These are phyloP conservation scores for Crax fasciolata DNA, from an alignment of 2,797 vertebrate genomes.

Conservation along the genomic window DNA sequence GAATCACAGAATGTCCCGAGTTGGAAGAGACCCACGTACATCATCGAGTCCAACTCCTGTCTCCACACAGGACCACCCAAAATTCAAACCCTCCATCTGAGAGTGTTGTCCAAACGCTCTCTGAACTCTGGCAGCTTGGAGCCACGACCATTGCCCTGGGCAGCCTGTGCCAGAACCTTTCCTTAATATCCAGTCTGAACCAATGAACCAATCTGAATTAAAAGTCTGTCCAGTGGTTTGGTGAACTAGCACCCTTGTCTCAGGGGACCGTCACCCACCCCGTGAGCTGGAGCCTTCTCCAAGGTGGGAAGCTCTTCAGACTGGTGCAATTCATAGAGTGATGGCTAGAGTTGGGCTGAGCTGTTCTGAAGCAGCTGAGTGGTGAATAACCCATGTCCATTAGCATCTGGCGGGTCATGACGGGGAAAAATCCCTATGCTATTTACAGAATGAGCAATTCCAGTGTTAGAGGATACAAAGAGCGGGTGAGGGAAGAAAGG, in stretches of 20 bases:
- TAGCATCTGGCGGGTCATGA: background rate
- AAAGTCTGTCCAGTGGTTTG: background rate
- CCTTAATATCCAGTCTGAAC: no score
- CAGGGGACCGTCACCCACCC: background rate
- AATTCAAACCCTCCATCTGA: background rate
- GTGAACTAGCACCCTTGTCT: background rate
- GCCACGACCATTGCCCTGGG: no score
- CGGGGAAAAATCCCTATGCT: no score
- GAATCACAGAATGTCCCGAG: background rate
- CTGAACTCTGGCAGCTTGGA: no score
- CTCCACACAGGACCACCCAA: background rate
- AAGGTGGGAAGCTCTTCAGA: accelerated
- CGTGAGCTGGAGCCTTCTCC: background rate
- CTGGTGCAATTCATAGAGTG: background rate
- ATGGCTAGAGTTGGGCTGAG: background rate
- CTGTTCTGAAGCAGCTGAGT: accelerated
- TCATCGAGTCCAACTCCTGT: background rate
- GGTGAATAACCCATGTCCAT: accelerated
- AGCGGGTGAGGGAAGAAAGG: background rate
- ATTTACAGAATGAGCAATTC: accelerated
- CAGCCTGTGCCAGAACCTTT: no score
- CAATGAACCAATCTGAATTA: background rate
- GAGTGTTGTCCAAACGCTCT: no score
- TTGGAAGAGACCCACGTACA: background rate
- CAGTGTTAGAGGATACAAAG: accelerated